Base-by-base conservation (phyloP, 2,113 vertebrate genomes). In the Heterochromis multidens region DNA sequence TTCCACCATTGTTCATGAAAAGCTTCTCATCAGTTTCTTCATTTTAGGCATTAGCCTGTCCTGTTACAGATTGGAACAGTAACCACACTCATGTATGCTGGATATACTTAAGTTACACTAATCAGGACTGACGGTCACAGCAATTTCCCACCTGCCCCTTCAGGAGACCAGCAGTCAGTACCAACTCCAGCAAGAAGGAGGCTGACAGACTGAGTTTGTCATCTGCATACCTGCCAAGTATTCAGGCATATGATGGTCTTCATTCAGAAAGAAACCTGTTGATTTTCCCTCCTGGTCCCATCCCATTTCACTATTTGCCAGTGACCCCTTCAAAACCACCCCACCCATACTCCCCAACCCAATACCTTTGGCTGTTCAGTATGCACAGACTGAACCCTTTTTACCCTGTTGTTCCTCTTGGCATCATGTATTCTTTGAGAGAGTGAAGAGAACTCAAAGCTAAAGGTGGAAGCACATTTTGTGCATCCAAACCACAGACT, bases 301-400 rank as follows among this genome's bases (percentile, higher is more conserved):
- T 83, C 31, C 72, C 78, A 67, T 87, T 62, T 80, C 83, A 52
- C 54, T 58, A 14, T 79, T 81, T 49, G 21, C 67, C 62, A 54
- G 43, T 77, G 25, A 57, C 84, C 61, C 33, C 76, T 74, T 7
- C 25, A 17, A 33, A 74, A 19, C 74, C 25, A 43, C 67, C 37
- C 25, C 25, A 60, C 6, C 80, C 67, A 35, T 35, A 6, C 11
- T 6, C 16, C 37, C 74, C 40, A 12, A n/a, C 29, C n/a, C 54
- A 27, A 17, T 78, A 21, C 84, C 79, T 80, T 80, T 40, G 83
- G 67, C 87, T 82, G 74, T 84, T 86, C 81, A 87, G 90, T 92
- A 93, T 92, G 92, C 94, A 92, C 87, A 91, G 88, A 90, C 91
- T 83, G 84, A 87, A 88, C 78, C 67, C 88, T 80, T 79, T 81